Percentiles rank a stretch among this genome's conserved stretches.
Evolutionary conservation across 2,113 vertebrate species (phyloP).

Genomic region (Syngnathus floridae): DNA sequence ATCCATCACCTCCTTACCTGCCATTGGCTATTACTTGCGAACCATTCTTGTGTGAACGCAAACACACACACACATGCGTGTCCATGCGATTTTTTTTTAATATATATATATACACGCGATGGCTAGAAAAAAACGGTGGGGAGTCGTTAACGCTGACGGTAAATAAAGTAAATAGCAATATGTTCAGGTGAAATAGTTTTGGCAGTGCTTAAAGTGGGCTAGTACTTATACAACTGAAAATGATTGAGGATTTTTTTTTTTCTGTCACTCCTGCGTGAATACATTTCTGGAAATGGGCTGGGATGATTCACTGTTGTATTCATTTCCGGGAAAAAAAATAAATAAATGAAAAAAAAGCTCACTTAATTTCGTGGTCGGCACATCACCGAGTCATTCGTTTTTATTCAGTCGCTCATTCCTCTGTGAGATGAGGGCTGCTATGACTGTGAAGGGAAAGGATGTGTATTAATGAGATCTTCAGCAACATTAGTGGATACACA

Average conservation of each 20-base stretch:
- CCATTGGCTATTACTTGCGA: conserved; percentile 50
- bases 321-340: background rate
- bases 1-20: conserved; percentile 69
- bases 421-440: background rate
- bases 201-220: too few species aligned
- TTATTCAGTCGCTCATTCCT: background rate
- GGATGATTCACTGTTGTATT: background rate
- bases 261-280: background rate
- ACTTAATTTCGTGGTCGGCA: background rate
- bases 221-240: too few species aligned
- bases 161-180: conserved; percentile 36
- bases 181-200: background rate
- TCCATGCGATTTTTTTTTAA: background rate
- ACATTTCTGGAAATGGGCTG: background rate
- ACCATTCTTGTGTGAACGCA: conserved; percentile 30
- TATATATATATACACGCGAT: background rate
- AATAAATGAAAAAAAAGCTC: background rate
- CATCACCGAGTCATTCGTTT: background rate
- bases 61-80: conserved; percentile 12
- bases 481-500: conserved; percentile 12
- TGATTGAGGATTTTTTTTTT: too few species aligned
- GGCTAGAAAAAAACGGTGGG: background rate
- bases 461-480: conserved; percentile 44
- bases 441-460: conserved; percentile 13
- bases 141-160: conserved; percentile 16